Conservation (phyloP, 2,797 vertebrate genomes). For the Peromyscus nudipes region DNA sequence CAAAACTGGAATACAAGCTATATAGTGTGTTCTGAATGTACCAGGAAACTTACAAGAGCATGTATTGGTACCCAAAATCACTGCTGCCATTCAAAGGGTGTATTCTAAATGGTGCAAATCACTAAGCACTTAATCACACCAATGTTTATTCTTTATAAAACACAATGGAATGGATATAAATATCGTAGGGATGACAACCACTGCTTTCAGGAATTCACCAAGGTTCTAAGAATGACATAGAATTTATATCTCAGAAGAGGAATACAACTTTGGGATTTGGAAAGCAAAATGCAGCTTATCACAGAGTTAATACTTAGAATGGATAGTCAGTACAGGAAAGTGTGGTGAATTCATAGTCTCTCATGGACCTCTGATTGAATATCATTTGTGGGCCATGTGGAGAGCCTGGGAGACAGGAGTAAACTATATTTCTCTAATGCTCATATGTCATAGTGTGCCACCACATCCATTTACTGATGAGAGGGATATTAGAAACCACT, state of each 20-base stretch:
- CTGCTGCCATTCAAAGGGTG: background rate
- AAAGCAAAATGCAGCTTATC: constrained; percentile 16
- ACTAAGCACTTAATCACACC: background rate
- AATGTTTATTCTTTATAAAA: background rate
- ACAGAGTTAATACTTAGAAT: background rate
- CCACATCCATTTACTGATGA: background rate
- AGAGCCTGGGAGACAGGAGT: background rate
- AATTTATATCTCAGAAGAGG: background rate
- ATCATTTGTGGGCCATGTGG: background rate
- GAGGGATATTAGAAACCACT: constrained; percentile 24
- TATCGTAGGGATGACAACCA: background rate
- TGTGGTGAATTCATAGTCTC: rapidly evolving
- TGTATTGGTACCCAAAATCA: background rate
- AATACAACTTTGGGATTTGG: background rate
- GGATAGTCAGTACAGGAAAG: background rate
- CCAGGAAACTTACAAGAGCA: background rate
- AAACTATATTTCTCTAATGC: background rate
- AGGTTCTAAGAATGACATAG: background rate
- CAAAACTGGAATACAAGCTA: background rate
- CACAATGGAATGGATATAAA: background rate
- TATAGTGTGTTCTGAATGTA: background rate
- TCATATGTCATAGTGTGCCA: background rate
- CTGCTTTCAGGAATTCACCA: background rate
- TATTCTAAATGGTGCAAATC: background rate
- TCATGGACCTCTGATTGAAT: background rate